A percentile compares a stretch with the other conserved stretches of the same genome.
Conservation (phyloP, 2,797 vertebrate species). For the Steatocranus sp. region DNA sequence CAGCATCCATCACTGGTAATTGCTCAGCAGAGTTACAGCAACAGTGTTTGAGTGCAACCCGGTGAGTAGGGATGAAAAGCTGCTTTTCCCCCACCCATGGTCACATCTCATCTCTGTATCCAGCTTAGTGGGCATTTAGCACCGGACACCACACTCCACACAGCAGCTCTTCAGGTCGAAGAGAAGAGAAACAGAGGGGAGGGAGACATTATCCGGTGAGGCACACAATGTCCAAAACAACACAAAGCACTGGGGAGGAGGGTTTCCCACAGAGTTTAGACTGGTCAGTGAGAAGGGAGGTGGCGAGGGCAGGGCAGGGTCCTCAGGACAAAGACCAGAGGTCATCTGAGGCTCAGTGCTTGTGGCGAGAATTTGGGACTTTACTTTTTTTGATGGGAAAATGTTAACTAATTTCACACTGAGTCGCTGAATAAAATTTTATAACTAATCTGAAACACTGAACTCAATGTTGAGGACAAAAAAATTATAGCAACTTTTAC, state of each 20-base stretch:
- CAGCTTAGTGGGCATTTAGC: slow-evolving; percentile 37
- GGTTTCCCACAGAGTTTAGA: slow-evolving; percentile 71
- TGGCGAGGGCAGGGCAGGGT: slow-evolving; percentile 39
- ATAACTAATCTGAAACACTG: not conserved
- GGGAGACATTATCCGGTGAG: slow-evolving; percentile 63
- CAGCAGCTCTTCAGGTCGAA: slow-evolving; percentile 24
- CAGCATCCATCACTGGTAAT: slow-evolving; percentile 29
- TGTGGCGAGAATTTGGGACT: slow-evolving; percentile 6
- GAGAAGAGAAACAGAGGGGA: slow-evolving; percentile 41
- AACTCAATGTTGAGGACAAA: not conserved
- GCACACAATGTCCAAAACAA: slow-evolving; percentile 50
- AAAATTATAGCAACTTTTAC: not conserved
- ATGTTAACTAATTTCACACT: slow-evolving; percentile 1
- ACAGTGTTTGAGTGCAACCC: slow-evolving; percentile 8
- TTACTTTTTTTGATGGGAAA: slow-evolving; percentile 19
- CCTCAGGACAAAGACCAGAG: slow-evolving; percentile 57
- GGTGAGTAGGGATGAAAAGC: slow-evolving; percentile 20
- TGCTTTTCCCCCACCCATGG: slow-evolving; percentile 18
- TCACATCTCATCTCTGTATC: slow-evolving; percentile 21
- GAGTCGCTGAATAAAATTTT: not conserved
- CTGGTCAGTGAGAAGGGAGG: slow-evolving; percentile 39
- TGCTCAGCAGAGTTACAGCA: slow-evolving; percentile 24
- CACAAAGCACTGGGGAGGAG: slow-evolving; percentile 55
- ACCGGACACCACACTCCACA: slow-evolving; percentile 34
- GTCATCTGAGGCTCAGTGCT: slow-evolving; percentile 43